Evolutionary conservation across 2,797 vertebrate species (phyloP).

Genomic region (Xiphophorus birchmanni): DNA sequence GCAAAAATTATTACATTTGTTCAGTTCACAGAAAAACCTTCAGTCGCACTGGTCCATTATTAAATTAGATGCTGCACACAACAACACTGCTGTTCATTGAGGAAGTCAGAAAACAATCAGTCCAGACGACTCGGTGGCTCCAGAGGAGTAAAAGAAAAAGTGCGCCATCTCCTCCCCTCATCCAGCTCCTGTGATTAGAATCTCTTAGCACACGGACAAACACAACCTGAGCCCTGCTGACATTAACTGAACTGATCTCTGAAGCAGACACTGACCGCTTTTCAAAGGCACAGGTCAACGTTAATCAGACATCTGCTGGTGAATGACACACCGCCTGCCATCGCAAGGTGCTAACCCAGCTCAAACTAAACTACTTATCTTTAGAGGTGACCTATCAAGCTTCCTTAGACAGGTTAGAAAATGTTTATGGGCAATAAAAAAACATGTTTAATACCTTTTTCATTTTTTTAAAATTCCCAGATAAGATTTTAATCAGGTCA

Average conservation of each 20-base stretch:
- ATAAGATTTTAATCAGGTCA: too few species aligned
- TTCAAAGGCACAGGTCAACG: slow-evolving; percentile 51
- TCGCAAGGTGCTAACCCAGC: slow-evolving; percentile 38
- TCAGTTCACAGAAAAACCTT: neutral
- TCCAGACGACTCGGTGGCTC: slow-evolving; percentile 40
- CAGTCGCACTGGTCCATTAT: neutral
- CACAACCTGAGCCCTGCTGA: slow-evolving; percentile 33
- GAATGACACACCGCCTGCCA: slow-evolving; percentile 49
- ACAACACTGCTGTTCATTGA: neutral
- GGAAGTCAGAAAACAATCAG: slow-evolving; percentile 7
- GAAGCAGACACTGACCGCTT: slow-evolving; percentile 18
- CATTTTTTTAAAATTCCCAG: too few species aligned
- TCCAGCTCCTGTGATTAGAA: slow-evolving; percentile 61
- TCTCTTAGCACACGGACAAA: slow-evolving; percentile 41
- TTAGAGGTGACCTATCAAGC: slow-evolving; percentile 38
- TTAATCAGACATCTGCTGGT: slow-evolving; percentile 14
- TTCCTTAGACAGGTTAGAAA: slow-evolving; percentile 34
- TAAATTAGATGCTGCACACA: neutral
- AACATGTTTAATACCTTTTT: too few species aligned
- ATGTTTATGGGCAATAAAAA: too few species aligned
- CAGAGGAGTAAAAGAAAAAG: slow-evolving; percentile 36
- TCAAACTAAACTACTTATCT: slow-evolving; percentile 60
- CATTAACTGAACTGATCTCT: slow-evolving; percentile 40
- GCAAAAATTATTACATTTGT: neutral
- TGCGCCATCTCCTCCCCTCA: slow-evolving; percentile 66